A percentile compares a stretch with the other conserved stretches of the same genome.
These are phyloP conservation scores for Myotis daubentonii DNA, from an alignment of 2,797 vertebrate species.

Conservation along the genomic window DNA sequence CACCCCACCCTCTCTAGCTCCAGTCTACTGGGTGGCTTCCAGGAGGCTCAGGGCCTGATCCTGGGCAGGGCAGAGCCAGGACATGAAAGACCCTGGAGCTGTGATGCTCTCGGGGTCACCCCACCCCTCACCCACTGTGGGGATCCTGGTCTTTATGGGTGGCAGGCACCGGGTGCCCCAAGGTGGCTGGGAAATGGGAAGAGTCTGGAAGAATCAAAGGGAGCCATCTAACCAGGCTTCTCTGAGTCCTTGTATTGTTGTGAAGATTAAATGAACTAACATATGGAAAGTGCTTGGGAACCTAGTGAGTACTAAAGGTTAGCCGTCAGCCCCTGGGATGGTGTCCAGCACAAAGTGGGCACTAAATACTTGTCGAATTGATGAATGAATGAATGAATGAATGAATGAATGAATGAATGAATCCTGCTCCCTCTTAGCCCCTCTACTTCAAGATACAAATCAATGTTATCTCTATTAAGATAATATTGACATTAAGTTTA, in stretches of 20 bases:
- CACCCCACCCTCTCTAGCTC: not conserved
- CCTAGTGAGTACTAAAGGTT: not conserved
- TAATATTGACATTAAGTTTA: not conserved
- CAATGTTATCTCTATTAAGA: not conserved
- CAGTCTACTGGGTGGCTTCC: not conserved
- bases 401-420: not conserved
- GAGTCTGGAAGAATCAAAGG: not conserved
- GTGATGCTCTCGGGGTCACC: not conserved
- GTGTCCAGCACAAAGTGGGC: not conserved
- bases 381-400: not conserved
- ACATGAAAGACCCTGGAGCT: not conserved
- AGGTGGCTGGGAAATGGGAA: not conserved
- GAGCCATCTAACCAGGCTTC: not conserved
- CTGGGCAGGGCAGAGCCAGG: not conserved
- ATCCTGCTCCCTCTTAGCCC: not conserved
- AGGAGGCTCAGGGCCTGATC: not conserved
- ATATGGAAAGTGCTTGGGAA: not conserved
- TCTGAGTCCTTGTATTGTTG: not conserved
- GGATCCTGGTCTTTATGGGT: not conserved
- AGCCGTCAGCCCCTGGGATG: not conserved
- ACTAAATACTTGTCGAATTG: not conserved
- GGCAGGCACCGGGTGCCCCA: not conserved
- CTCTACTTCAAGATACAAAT: not conserved
- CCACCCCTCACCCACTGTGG: not conserved
- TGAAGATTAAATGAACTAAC: not conserved